phyloP scores from a whole-genome alignment of 35 echinoderm and acorn worm genomes.

The Chiridota heheva region DNA sequence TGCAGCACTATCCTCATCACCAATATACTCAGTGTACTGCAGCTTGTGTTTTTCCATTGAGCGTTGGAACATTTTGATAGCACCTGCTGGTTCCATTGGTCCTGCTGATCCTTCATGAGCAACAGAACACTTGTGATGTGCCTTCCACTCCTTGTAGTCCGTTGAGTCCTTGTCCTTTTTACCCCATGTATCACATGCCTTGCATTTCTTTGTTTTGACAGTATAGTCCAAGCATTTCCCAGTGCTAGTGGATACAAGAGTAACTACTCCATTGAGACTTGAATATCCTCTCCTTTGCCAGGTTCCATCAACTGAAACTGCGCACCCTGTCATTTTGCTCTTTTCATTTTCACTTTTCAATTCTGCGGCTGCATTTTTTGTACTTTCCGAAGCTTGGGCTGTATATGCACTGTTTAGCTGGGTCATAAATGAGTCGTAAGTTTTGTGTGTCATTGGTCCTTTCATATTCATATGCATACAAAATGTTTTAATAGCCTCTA shows the following conservation, averaged over 20 bases:
- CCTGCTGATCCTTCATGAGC: background rate
- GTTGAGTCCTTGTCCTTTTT: constrained; percentile 1
- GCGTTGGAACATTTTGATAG: background rate
- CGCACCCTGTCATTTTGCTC: background rate
- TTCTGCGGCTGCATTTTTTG: background rate
- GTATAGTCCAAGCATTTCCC: background rate
- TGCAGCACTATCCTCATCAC: background rate
- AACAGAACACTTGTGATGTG: background rate
- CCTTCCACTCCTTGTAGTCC: background rate
- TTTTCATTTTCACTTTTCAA: no score
- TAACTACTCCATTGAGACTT: constrained; percentile 2
- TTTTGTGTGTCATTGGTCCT: constrained; percentile 5
- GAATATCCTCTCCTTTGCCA: background rate
- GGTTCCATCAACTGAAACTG: constrained; percentile 17
- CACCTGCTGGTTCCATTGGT: background rate
- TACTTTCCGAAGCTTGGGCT: background rate
- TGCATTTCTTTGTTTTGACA: background rate
- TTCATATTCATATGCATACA: constrained; percentile 8
- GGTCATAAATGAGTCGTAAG: background rate
- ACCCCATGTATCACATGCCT: background rate
- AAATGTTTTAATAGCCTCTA: background rate
- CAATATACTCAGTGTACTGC: no score
- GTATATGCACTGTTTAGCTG: background rate
- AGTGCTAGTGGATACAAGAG: background rate
- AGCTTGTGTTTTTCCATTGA: background rate